These are phyloP conservation scores for Pitangus sulphuratus DNA, from an alignment of 2,797 vertebrate species.

Conservation along the genomic window DNA sequence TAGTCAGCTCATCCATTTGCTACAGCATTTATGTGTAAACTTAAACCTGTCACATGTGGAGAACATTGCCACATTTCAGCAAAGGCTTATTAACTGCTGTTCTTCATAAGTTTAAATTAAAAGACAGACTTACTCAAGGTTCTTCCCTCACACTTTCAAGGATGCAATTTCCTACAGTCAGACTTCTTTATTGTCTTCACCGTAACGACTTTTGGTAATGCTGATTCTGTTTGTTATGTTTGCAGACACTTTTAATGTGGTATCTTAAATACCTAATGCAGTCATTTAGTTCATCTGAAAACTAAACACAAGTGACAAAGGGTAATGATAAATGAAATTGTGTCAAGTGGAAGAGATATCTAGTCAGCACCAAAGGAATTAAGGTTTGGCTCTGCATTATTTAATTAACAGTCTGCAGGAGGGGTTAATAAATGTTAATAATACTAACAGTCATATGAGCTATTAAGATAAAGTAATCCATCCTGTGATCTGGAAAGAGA, in stretches of 20 bases:
- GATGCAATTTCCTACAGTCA: conserved; percentile 1
- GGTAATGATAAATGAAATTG: conserved; percentile 40
- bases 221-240: background rate
- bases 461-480: conserved; percentile 1
- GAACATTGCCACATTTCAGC: conserved; percentile 55
- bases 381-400: conserved; percentile 27
- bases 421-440: conserved; percentile 55
- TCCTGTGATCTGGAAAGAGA: background rate
- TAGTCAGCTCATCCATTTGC: conserved; percentile 18
- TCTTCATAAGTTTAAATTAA: conserved; percentile 58
- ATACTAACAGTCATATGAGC: background rate
- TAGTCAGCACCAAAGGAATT: conserved; percentile 42
- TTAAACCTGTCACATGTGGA: conserved; percentile 35
- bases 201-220: background rate
- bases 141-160: background rate
- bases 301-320: conserved; percentile 30
- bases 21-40: conserved; percentile 24
- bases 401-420: conserved; percentile 48
- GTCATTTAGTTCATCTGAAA: conserved; percentile 25
- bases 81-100: conserved; percentile 35
- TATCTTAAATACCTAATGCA: background rate
- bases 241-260: background rate
- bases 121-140: conserved; percentile 24
- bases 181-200: background rate
- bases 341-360: conserved; percentile 27